These are phyloP conservation scores for Mesembrinibis cayennensis DNA, from an alignment of 2,113 vertebrate genomes.

Conservation along the genomic window DNA sequence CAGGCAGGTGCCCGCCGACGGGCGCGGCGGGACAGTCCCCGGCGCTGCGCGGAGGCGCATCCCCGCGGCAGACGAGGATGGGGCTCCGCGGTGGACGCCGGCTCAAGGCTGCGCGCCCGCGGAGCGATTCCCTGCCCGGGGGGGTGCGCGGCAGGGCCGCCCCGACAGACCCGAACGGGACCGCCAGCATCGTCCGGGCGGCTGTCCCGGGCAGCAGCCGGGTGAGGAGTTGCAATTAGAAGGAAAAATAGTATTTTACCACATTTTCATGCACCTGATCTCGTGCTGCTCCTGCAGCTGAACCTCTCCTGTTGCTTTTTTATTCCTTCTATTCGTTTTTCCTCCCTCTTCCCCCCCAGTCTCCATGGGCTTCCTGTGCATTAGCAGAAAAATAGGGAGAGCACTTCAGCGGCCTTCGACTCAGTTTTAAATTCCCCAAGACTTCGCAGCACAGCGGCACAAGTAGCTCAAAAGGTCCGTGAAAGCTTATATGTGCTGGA, in stretches of 20 bases:
- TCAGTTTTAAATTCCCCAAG: neutral
- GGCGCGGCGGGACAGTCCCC: neutral
- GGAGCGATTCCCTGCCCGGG: neutral
- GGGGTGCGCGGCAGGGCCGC: fast-evolving
- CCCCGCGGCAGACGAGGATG: neutral
- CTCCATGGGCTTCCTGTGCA: neutral
- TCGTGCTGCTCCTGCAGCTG: neutral
- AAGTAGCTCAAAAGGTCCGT: neutral
- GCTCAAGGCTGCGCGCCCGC: neutral
- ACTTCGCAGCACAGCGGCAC: neutral
- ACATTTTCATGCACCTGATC: neutral
- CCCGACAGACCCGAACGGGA: too few species aligned
- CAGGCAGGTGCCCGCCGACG: neutral
- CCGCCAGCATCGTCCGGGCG: neutral
- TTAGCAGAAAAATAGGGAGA: neutral
- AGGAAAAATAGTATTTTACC: neutral
- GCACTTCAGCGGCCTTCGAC: neutral
- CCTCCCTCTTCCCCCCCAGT: neutral
- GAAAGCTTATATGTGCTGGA: neutral
- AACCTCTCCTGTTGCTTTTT: neutral
- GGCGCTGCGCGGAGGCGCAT: neutral
- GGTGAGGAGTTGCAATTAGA: neutral
- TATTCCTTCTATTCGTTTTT: neutral
- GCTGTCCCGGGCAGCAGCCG: neutral
- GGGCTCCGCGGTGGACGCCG: neutral